Evolutionary conservation across 37 sponge, comb jelly and placozoan genomes (phyloP).

Genomic region (Theonella swinhoei): DNA sequence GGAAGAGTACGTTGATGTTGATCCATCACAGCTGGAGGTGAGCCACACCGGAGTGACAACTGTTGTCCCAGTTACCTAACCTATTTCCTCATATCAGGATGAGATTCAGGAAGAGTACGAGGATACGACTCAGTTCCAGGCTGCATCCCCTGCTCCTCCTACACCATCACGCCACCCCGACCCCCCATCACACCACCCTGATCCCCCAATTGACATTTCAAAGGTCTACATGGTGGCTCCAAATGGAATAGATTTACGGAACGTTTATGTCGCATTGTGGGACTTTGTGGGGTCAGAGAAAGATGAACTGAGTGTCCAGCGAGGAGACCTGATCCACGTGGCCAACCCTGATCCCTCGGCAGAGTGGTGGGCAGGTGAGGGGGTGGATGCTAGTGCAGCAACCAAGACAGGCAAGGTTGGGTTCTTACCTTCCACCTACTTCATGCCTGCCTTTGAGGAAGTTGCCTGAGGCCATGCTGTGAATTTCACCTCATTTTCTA

Average conservation of each 20-base stretch:
- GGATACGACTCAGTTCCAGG: constrained; percentile 6
- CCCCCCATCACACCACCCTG: neutral
- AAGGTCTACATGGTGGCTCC: constrained; percentile 29
- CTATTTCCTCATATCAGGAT: neutral
- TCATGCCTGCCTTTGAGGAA: constrained; percentile 58
- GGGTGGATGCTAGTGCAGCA: constrained; percentile 39
- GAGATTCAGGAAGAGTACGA: constrained; percentile 16
- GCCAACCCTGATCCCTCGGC: constrained; percentile 17
- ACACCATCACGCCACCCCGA: constrained; percentile 16
- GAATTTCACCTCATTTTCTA: neutral
- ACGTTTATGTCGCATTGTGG: constrained; percentile 81
- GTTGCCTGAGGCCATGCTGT: neutral
- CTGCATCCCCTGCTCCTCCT: constrained; percentile 25
- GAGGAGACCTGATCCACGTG: constrained; percentile 85
- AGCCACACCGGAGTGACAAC: too few species aligned
- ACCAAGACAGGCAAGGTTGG: constrained; percentile 36
- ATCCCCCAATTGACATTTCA: constrained; percentile 54
- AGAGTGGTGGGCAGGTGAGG: constrained; percentile 87
- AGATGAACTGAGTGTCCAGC: constrained; percentile 69
- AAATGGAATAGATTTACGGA: constrained; percentile 56
- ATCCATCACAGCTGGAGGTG: too few species aligned
- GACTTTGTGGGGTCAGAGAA: constrained; percentile 64
- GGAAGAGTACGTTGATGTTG: too few species aligned
- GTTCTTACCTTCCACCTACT: constrained; percentile 59
- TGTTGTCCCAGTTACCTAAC: neutral